A percentile compares a stretch with the other conserved stretches of the same genome.
phyloP scores from a whole-genome alignment of 2,797 vertebrate genomes.

The Macropodus opercularis region DNA sequence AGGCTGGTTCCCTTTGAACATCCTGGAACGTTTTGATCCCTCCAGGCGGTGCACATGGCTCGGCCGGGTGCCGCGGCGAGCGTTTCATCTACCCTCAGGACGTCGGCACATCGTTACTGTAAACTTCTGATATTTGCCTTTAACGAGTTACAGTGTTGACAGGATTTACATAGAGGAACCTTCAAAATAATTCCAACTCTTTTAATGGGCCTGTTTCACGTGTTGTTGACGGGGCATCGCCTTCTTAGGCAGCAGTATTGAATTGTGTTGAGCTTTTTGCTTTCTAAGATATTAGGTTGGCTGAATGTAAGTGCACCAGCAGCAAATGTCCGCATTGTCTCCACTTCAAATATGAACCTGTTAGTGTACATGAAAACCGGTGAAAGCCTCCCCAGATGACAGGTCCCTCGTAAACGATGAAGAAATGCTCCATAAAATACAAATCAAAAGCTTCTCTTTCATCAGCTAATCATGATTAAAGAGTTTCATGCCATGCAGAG shows the following conservation, averaged over 20 bases:
- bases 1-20: conserved; percentile 56
- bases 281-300: not conserved
- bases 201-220: not conserved
- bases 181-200: not conserved
- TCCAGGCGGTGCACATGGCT: conserved; percentile 32
- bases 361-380: not conserved
- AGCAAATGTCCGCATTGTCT: not conserved
- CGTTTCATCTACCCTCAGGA: conserved; percentile 29
- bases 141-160: not conserved
- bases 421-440: not conserved
- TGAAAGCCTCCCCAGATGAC: not conserved
- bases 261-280: not conserved
- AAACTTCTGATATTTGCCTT: conserved; percentile 6
- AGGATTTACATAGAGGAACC: conserved; percentile 20
- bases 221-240: not conserved
- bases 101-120: conserved; percentile 16
- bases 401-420: not conserved
- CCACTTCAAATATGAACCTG: not conserved
- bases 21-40: conserved; percentile 50
- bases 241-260: not conserved
- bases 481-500: not conserved
- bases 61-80: conserved; percentile 8
- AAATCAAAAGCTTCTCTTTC: not conserved
- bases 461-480: not conserved
- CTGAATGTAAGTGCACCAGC: no score